These are phyloP conservation scores for Caenorhabditis imperialis DNA, from an alignment of 2,888 invertebrate genomes.

Conservation along the genomic window DNA sequence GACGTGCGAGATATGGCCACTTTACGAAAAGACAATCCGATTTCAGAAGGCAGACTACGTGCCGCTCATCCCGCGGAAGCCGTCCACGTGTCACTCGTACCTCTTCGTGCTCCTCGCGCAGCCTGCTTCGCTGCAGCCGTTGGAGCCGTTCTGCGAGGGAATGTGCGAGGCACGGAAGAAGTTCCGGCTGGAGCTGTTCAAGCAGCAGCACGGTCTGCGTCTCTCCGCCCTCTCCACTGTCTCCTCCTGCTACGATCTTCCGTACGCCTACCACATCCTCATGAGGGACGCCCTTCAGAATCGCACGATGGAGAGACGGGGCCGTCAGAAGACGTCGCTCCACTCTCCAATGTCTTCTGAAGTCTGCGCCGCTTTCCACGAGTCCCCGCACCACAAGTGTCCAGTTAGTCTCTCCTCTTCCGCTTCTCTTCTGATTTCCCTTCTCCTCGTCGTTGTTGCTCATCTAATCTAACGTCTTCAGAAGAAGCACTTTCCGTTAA, in stretches of 20 bases:
- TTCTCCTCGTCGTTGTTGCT: background rate
- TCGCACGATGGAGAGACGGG: slow-evolving; percentile 26
- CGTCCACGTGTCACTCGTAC: slow-evolving; percentile 55
- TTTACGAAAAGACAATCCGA: too few relatives aligned
- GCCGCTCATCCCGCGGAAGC: slow-evolving; percentile 52
- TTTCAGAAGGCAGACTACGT: slow-evolving; percentile 61
- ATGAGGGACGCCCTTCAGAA: slow-evolving; percentile 42
- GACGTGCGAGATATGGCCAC: slow-evolving; percentile 13
- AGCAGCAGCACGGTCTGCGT: slow-evolving; percentile 57
- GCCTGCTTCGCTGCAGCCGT: slow-evolving; percentile 18
- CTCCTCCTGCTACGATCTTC: slow-evolving; percentile 72
- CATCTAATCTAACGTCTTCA: too few relatives aligned
- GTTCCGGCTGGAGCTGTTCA: slow-evolving; percentile 54
- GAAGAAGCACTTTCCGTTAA: background rate
- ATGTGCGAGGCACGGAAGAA: slow-evolving; percentile 55
- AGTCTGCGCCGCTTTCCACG: slow-evolving; percentile 61
- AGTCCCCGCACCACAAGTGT: slow-evolving; percentile 58
- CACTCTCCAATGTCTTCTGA: slow-evolving; percentile 48
- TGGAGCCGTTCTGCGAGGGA: slow-evolving; percentile 41
- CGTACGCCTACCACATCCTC: slow-evolving; percentile 59
- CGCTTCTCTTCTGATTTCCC: background rate
- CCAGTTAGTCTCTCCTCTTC: slow-evolving; percentile 18
- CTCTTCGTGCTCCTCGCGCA: slow-evolving; percentile 58
- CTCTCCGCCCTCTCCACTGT: slow-evolving; percentile 70
- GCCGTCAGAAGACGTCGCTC: slow-evolving; percentile 15